phyloP scores from a whole-genome alignment of 2,113 vertebrate species.

The Cavia porcellus region DNA sequence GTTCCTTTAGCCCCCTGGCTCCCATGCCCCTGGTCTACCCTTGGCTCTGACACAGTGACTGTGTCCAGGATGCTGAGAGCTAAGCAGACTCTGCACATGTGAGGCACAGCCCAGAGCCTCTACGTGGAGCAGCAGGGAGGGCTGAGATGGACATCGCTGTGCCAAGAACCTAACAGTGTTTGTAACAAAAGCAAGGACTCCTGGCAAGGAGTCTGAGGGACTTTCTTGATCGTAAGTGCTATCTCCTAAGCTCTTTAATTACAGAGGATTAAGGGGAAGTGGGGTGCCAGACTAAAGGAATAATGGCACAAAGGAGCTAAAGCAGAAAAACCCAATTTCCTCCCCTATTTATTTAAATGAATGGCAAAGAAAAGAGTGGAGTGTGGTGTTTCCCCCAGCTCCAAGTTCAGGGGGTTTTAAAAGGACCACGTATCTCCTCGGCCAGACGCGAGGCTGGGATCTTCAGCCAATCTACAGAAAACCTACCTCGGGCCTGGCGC shows the following conservation, averaged over 20 bases:
- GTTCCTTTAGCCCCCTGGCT: background rate
- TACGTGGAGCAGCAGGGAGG: background rate
- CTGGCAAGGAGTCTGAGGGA: slow-evolving; percentile 72
- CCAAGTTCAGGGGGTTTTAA: slow-evolving; percentile 66
- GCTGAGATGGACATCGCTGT: background rate
- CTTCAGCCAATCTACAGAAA: background rate
- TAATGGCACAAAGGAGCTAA: slow-evolving; percentile 79
- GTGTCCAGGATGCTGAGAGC: background rate
- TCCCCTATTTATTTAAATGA: slow-evolving; percentile 83
- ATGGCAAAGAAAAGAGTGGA: slow-evolving; percentile 63
- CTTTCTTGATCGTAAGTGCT: slow-evolving; percentile 73
- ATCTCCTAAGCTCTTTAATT: slow-evolving; percentile 84
- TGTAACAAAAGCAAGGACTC: slow-evolving; percentile 69
- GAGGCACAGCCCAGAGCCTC: fast-evolving
- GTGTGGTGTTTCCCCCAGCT: slow-evolving; percentile 46
- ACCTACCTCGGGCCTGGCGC: background rate
- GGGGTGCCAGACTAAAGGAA: slow-evolving; percentile 69
- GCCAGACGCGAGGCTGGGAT: background rate
- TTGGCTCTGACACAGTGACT: background rate
- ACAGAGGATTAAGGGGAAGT: slow-evolving; percentile 81
- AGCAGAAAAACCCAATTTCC: slow-evolving; percentile 84
- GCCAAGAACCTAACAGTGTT: slow-evolving; percentile 36
- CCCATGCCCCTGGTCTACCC: background rate
- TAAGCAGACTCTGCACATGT: background rate
- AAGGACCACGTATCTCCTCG: slow-evolving; percentile 69